Evolutionary conservation across 2,888 invertebrate genomes (phyloP), one percentile per base, ranked within the genome.

Genomic region (Xylota segnis): DNA sequence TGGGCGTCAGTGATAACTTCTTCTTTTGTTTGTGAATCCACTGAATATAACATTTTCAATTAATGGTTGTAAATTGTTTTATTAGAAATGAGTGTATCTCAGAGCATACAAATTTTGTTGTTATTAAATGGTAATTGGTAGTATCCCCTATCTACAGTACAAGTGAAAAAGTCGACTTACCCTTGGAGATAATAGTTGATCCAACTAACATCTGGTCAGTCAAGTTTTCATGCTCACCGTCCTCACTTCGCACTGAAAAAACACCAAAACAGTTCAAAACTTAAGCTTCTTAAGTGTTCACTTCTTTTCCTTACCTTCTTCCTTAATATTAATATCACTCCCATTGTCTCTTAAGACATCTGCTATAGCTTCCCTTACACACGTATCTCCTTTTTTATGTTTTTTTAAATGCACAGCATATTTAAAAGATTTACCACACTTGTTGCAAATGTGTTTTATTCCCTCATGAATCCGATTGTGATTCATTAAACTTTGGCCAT

Each of bases 151-250:
- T 23, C 34, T 6, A 34, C 34, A 23, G 23, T 23, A 23, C 23
- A 23, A 23, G 23, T 23, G 23, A 23, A 1, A 27, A 12, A 27
- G 2, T 0, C 3, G 1, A 43, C 12, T 47, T 40, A 71, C 54
- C 1, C 27, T 54, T 45, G 4, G 52, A 9, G 12, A 34, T 37
- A 34, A 27, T 14, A 3, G 56, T 50, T 6, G 63, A 29, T 9
- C 47, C 56, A 4, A 29, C 56, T 43, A 71, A 12, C 54, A 61
- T 56, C n/a, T 43, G 54, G 12, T 37, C 34, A 4, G 77, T 54
- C 2, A 70, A 61, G 14, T 52, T 43, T 45, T 70, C 63, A 29
- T 37, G 12, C 14, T 34, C 50, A 7, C 9, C 14, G 16, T 27
- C 27, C 4, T 52, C 34, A 23, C 27, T 14, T 27, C 37, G 37